Conservation (phyloP, 2,113 vertebrate species). For the Carassius gibelio region DNA sequence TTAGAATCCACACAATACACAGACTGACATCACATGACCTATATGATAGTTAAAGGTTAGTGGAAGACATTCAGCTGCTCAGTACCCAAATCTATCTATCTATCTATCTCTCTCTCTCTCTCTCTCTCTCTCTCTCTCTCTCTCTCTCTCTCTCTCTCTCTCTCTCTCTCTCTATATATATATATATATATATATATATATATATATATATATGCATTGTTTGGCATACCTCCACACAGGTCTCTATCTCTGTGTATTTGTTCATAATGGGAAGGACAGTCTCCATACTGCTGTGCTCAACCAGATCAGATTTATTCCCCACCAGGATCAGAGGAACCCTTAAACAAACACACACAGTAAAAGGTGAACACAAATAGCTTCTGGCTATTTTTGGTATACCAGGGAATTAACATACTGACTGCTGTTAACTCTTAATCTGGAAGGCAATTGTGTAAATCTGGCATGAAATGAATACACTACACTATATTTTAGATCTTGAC, state of each 20-base stretch:
- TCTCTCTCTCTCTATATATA: not conserved
- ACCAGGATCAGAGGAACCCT: constrained; percentile 96
- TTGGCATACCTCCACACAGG: constrained; percentile 89
- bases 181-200: constrained; percentile 28
- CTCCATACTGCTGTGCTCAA: constrained; percentile 98
- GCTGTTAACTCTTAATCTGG: not conserved
- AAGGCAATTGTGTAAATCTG: not conserved
- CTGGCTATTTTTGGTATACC: not conserved
- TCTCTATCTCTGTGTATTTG: constrained; percentile 95
- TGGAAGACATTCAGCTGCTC: not conserved
- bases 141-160: no score
- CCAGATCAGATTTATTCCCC: constrained; percentile 96
- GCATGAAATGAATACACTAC: not conserved
- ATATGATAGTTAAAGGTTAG: not conserved
- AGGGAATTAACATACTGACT: not conserved
- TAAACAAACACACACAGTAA: not conserved
- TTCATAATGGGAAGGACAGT: constrained; percentile 98
- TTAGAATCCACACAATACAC: not conserved
- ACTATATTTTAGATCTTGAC: not conserved
- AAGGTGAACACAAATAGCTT: not conserved
- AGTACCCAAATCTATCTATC: constrained; percentile 29
- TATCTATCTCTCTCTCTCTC: constrained; percentile 48
- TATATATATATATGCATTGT: constrained; percentile 32
- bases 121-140: no score
- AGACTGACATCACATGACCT: not conserved